These are phyloP conservation scores for Lineus longissimus DNA, from an alignment of 1,140 invertebrate species.

Conservation along the genomic window DNA sequence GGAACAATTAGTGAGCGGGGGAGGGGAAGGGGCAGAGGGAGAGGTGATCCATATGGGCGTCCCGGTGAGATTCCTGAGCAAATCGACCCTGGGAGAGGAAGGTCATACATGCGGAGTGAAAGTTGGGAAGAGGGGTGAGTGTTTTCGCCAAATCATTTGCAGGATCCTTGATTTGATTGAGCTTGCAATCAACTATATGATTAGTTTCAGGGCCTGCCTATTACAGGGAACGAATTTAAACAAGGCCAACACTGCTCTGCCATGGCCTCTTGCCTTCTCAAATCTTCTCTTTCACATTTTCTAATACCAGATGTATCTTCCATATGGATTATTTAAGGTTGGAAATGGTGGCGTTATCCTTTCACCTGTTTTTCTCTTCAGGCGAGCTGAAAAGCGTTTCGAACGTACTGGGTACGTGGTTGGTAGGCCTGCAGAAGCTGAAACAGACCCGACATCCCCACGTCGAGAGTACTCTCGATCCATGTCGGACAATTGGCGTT, in stretches of 20 bases:
- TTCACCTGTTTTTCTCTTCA: not conserved
- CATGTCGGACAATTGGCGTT: constrained; percentile 1
- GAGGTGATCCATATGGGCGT: constrained; percentile 56
- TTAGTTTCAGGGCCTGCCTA: too few species aligned
- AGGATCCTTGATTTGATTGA: too few species aligned
- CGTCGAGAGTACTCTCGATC: constrained; percentile 2
- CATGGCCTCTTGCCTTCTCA: too few species aligned
- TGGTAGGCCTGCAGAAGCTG: not conserved
- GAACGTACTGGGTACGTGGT: not conserved
- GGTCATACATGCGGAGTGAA: constrained; percentile 32
- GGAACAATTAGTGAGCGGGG: constrained; percentile 31
- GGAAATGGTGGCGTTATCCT: not conserved
- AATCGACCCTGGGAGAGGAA: constrained; percentile 47
- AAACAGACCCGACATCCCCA: not conserved
- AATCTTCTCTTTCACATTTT: too few species aligned
- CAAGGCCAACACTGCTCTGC: too few species aligned
- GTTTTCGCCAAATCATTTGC: constrained; percentile 1
- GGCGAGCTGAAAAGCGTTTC: not conserved
- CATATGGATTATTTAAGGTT: too few species aligned
- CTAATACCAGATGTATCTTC: too few species aligned
- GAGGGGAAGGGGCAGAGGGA: constrained; percentile 49
- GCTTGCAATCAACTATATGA: too few species aligned
- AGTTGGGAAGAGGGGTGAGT: constrained; percentile 54
- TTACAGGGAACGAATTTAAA: too few species aligned
- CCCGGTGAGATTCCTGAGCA: constrained; percentile 50